Conservation (phyloP, 37 sponge, comb jelly and placozoan genomes). For the Oopsacas minuta region DNA sequence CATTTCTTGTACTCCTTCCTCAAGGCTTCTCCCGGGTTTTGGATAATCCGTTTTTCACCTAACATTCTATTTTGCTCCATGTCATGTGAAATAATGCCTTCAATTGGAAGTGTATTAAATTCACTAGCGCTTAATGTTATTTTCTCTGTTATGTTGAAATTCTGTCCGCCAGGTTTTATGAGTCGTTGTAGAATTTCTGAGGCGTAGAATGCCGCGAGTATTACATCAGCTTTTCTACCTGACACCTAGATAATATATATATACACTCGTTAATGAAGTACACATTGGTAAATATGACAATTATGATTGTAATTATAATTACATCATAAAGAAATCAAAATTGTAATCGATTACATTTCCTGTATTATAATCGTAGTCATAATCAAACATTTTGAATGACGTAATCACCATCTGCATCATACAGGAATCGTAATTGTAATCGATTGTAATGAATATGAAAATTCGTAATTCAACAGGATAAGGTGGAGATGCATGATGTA, state of each 20-base stretch:
- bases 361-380: too few relatives aligned
- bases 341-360: too few relatives aligned
- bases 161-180: constrained; percentile 83
- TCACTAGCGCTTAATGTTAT: background rate
- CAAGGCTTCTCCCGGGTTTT: constrained; percentile 36
- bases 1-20: constrained; percentile 74
- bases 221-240: constrained; percentile 77
- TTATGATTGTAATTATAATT: too few relatives aligned
- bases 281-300: too few relatives aligned
- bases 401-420: too few relatives aligned
- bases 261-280: too few relatives aligned
- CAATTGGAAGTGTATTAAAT: constrained; percentile 10
- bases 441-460: too few relatives aligned
- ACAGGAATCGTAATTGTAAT: too few relatives aligned
- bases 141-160: background rate
- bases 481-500: too few relatives aligned
- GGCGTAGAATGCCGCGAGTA: constrained; percentile 71
- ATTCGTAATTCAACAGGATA: too few relatives aligned
- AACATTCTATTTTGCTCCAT: constrained; percentile 14
- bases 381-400: too few relatives aligned
- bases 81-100: constrained; percentile 23
- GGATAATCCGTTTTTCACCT: constrained; percentile 39
- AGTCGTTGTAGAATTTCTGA: constrained; percentile 80
- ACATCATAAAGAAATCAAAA: too few relatives aligned
- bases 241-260: constrained; percentile 47